Base-by-base conservation (phyloP, 2,797 vertebrate genomes). In the Falco rusticolus region DNA sequence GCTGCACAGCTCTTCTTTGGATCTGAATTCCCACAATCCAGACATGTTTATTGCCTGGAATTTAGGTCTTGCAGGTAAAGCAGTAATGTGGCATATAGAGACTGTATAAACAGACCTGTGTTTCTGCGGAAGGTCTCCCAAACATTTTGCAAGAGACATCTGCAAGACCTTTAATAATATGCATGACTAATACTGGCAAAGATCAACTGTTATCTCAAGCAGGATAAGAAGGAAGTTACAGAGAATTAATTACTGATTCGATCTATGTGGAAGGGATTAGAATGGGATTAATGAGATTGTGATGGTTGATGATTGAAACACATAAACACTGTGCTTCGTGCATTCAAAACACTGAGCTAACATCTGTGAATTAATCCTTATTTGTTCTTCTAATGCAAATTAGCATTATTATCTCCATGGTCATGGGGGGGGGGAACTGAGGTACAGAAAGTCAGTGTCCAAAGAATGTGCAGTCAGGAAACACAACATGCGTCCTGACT, bases 151-250 rank as follows among this genome's bases (percentile, higher is more conserved):
- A 89, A 80, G 69, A 93, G 57, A 71, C 60, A 61, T 92, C 71
- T 90, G 84, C n/a, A 80, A 92, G 70, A 50, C 34, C 33, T 93
- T 84, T 70, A 77, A 60, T 59, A 76, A 31, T 66, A 47, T 34
- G 7, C 4, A 28, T 95, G 78, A 96, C 68, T 96, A 96, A 96
- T 81, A 51, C 64, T 86, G 59, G 64, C 72, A 89, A 93, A 92
- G 65, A 45, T 33, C 72, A 78, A 45, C 47, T 92, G 64, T 87
- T 93, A 66, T 51, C 80, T 94, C 88, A 85, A 71, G 81, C 45
- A 57, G 60, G 41, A n/a, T 83, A 59, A 90, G 78, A 60, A 90
- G 26, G 60, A 94, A 87, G 37, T 90, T 59, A 70, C 39, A 93
- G 78, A 29, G 25, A 89, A 92, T 92, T 79, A 90, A 60, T 94